Percentiles rank a stretch among this genome's conserved stretches.
phyloP scores from a whole-genome alignment of 2,888 invertebrate genomes.

The Luffia ferchaultella region DNA sequence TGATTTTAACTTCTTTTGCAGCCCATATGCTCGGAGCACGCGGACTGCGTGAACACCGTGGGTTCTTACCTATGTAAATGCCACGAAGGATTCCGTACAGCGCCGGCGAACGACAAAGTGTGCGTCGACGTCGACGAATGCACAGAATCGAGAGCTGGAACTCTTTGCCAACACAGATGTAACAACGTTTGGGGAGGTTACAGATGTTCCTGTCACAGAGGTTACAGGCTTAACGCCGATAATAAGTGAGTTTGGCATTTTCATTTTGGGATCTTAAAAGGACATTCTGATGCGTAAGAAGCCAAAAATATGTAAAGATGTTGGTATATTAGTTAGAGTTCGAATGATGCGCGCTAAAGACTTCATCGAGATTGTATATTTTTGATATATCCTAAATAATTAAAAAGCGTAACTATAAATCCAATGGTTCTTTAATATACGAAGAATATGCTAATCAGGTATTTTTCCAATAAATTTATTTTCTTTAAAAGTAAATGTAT shows the following conservation, averaged over 20 bases:
- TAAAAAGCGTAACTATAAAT: too few relatives aligned
- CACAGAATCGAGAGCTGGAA: constrained; percentile 28
- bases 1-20: constrained; percentile 22
- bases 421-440: too few relatives aligned
- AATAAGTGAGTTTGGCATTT: constrained; percentile 49
- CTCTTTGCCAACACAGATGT: constrained; percentile 85
- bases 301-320: too few relatives aligned
- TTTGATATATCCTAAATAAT: too few relatives aligned
- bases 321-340: too few relatives aligned
- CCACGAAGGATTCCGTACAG: constrained; percentile 44
- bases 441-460: too few relatives aligned
- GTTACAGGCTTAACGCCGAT: constrained; percentile 77
- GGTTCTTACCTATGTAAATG: constrained; percentile 58
- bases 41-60: constrained; percentile 51
- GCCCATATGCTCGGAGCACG: constrained; percentile 49
- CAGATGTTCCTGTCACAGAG: constrained; percentile 85
- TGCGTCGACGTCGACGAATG: constrained; percentile 78
- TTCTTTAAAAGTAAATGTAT: too few relatives aligned
- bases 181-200: constrained; percentile 92
- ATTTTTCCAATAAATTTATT: too few relatives aligned
- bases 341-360: too few relatives aligned
- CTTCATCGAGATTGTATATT: too few relatives aligned
- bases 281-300: too few relatives aligned
- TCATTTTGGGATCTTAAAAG: not conserved
- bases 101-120: constrained; percentile 56